These are phyloP conservation scores for Sinella curviseta DNA, from an alignment of 1,140 invertebrate genomes.

Conservation along the genomic window DNA sequence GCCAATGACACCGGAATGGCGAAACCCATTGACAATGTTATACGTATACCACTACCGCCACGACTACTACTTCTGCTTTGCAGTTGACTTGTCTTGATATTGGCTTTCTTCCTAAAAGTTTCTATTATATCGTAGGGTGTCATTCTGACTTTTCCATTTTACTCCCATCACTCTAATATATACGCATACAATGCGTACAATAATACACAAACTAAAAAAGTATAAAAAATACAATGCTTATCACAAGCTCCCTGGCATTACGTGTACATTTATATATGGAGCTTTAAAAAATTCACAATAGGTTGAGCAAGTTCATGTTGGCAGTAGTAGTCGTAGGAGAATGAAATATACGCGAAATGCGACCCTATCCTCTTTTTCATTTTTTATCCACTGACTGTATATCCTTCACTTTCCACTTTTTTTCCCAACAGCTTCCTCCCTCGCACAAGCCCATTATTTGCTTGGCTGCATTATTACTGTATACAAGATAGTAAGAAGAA, in stretches of 20 bases:
- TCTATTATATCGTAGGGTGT: not conserved
- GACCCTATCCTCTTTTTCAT: not conserved
- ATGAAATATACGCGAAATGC: too few species aligned
- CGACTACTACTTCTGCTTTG: not conserved
- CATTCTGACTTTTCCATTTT: not conserved
- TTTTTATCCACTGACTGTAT: not conserved
- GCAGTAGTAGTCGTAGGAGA: too few species aligned
- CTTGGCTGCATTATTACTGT: not conserved
- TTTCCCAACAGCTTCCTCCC: not conserved
- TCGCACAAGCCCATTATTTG: not conserved
- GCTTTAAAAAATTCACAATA: too few species aligned
- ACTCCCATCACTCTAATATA: too few species aligned
- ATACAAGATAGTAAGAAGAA: not conserved
- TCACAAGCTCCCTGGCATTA: too few species aligned
- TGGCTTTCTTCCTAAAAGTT: slow-evolving; percentile 4
- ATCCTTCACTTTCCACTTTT: not conserved
- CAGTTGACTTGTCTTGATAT: not conserved
- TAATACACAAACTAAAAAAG: too few species aligned
- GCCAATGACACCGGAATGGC: slow-evolving; percentile 18
- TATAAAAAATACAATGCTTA: too few species aligned
- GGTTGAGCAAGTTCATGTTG: too few species aligned
- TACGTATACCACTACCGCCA: too few species aligned
- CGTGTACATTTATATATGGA: too few species aligned
- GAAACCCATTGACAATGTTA: not conserved
- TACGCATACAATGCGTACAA: too few species aligned